Evolutionary conservation across 1,140 invertebrate genomes (phyloP).

Genomic region (Drosophila athabasca): DNA sequence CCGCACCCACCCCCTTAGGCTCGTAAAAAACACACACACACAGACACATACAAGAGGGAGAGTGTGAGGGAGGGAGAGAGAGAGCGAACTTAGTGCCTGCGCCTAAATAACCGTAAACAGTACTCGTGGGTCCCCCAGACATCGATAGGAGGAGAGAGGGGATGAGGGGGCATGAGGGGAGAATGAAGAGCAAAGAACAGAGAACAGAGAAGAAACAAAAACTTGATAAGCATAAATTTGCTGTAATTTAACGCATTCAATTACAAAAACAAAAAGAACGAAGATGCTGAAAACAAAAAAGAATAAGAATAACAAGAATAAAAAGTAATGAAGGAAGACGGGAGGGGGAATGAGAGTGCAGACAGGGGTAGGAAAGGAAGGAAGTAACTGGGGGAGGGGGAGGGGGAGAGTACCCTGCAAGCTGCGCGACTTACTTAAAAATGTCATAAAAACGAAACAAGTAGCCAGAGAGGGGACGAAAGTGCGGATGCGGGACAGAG

Average conservation of each 20-base stretch:
- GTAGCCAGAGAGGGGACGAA: constrained; percentile 38
- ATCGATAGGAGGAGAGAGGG: constrained; percentile 13
- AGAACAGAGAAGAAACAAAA: constrained; percentile 47
- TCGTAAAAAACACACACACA: constrained; percentile 38
- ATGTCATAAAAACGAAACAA: constrained; percentile 73
- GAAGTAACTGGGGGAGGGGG: neutral
- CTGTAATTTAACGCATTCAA: constrained; percentile 81
- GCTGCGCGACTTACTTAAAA: constrained; percentile 78
- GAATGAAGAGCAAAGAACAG: constrained; percentile 6
- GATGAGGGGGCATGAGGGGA: neutral
- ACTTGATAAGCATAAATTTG: constrained; percentile 81
- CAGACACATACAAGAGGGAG: constrained; percentile 13
- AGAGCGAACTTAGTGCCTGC: constrained; percentile 71
- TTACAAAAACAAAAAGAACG: constrained; percentile 62
- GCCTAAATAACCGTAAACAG: constrained; percentile 81
- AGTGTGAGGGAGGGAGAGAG: constrained; percentile 19
- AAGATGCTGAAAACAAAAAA: constrained; percentile 22
- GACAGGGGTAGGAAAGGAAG: neutral
- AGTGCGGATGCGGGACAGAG: neutral
- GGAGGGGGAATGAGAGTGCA: too few species aligned
- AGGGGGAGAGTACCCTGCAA: constrained; percentile 39
- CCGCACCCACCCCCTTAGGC: constrained; percentile 4
- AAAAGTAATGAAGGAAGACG: constrained; percentile 7
- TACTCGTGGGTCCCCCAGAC: constrained; percentile 62
- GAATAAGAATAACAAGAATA: constrained; percentile 1